Conservation (phyloP, 2,113 vertebrate species). For the Chionomys nivalis region DNA sequence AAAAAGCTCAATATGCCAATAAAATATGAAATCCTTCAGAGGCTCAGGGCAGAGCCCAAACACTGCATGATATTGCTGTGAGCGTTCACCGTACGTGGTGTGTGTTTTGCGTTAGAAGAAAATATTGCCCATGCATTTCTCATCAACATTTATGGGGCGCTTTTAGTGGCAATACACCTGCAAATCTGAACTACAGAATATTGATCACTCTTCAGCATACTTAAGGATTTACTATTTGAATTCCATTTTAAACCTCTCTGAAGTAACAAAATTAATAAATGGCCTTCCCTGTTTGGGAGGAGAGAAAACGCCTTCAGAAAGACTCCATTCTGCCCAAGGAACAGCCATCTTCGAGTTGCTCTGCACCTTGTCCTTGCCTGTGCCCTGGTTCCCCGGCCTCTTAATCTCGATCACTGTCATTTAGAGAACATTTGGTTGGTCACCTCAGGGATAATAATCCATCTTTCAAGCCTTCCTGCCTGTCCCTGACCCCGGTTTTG, state of each 20-base stretch:
- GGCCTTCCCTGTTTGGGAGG: background rate
- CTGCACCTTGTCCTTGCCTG: background rate
- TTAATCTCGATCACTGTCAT: constrained; percentile 17
- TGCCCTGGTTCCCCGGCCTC: background rate
- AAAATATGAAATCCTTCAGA: background rate
- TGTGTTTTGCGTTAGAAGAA: background rate
- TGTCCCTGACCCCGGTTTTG: background rate
- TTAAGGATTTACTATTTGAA: background rate
- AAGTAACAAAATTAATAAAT: constrained; percentile 34
- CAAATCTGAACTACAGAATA: constrained; percentile 42
- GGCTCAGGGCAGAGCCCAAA: background rate
- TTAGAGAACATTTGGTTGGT: constrained; percentile 51
- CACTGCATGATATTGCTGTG: background rate
- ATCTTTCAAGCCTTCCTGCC: constrained; percentile 24
- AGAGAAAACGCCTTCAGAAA: background rate
- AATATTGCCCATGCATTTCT: background rate
- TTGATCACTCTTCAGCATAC: constrained; percentile 1
- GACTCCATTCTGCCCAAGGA: background rate
- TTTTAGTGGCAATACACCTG: background rate
- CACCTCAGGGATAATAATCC: constrained; percentile 13
- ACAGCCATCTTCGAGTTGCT: background rate
- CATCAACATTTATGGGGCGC: background rate
- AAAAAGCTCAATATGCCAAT: background rate
- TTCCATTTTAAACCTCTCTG: background rate
- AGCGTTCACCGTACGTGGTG: background rate